Percentiles rank a stretch among this genome's conserved stretches.
Evolutionary conservation across 2,797 vertebrate genomes (phyloP).

Genomic region (Brachyalestes nurse): DNA sequence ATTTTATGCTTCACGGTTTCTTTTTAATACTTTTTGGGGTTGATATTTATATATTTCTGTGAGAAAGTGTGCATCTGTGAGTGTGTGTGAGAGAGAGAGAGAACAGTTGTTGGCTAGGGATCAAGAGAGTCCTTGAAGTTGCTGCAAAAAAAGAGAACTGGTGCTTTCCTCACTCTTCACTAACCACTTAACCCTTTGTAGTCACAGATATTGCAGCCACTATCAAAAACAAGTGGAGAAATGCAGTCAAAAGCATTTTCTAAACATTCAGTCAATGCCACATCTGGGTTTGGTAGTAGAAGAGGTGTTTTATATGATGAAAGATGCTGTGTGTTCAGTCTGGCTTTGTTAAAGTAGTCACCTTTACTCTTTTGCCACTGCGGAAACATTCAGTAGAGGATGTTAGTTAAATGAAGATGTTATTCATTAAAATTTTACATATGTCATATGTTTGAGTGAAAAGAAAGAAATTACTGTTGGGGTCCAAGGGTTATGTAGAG

Average conservation of each 20-base stretch:
- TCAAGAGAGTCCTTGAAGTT: constrained; percentile 13
- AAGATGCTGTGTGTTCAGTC: not conserved
- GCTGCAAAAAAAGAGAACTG: not conserved
- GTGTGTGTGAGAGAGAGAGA: not conserved
- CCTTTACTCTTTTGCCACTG: no score
- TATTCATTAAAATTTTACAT: no score
- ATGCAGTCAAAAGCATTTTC: not conserved
- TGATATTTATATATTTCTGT: constrained; percentile 20
- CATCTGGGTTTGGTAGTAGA: not conserved
- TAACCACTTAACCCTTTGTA: not conserved
- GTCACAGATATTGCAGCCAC: not conserved
- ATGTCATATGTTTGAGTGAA: no score
- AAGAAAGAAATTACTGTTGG: no score
- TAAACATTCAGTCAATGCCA: not conserved
- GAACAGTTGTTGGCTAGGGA: not conserved
- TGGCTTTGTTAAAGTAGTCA: no score
- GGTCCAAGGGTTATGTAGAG: no score
- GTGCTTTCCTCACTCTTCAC: not conserved
- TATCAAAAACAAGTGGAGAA: not conserved
- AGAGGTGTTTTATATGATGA: no score
- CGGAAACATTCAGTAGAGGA: no score
- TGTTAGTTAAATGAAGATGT: no score
- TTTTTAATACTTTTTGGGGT: not conserved
- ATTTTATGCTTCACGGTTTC: not conserved
- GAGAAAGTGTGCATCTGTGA: not conserved